Evolutionary conservation across 2,888 invertebrate species (phyloP), one percentile per base, ranked within the genome.

Genomic region (Phoenoteleia sp.): DNA sequence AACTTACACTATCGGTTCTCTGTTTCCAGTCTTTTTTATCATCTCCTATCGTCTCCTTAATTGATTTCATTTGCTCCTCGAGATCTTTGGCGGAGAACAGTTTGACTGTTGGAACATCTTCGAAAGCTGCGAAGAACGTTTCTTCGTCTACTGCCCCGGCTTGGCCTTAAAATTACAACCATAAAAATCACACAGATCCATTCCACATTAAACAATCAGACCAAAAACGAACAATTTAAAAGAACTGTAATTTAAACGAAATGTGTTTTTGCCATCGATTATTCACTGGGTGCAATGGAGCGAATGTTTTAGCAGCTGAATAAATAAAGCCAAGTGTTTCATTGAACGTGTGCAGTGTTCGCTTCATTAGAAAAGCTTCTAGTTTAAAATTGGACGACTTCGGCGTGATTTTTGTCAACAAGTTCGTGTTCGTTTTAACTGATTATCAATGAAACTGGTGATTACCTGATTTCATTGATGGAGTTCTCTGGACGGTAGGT

Each of bases 121-220:
- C 97, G 94, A 99, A 99, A 1, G 97, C 96, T 36, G 96, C 96
- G 84, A 97, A 96, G 94, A 99, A 99, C 1, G 96, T 96, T 75
- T 98, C 98, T 93, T 97, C 96, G 81, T 99, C 98, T 3, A 99
- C 97, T 5, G 97, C 97, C 56, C 99, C 99, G 29, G 98, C 98
- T 93, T 95, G 96, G 69, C 91, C 92, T 92, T 64, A 19, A 67
- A 58, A 74, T 21, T 25, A 71, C 21, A 21, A 11, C n/a, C n/a
- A 42, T 42, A 42, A 42, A 42, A 15, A 15, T 42, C n/a, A n/a
- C n/a, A n/a, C n/a, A n/a, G n/a, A n/a, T n/a, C n/a, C n/a, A n/a
- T n/a, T n/a, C n/a, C n/a, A n/a, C n/a, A n/a, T n/a, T n/a, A n/a
- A n/a, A n/a, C n/a, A 33, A 7, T 15, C 15, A 42, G 15, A 49